Conservation (phyloP, 2,797 vertebrate genomes). For the Hozukius guyotensis region DNA sequence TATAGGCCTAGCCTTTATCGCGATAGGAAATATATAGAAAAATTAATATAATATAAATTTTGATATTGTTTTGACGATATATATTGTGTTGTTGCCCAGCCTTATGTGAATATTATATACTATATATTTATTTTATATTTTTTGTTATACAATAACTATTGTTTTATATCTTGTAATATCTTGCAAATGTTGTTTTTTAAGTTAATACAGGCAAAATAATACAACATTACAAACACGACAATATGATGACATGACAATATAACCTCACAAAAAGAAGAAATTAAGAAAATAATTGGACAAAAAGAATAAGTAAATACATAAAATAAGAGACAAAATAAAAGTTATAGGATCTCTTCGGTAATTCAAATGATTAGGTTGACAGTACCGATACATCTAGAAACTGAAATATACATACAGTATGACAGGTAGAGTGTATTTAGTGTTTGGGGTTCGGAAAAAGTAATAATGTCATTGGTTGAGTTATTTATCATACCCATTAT, state of each 20-base stretch:
- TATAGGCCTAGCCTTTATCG: no score
- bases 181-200: accelerated
- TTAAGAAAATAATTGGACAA: neutral
- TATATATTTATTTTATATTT: no score
- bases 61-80: no score
- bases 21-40: accelerated
- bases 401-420: no score
- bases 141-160: neutral
- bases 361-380: no score
- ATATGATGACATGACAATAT: neutral
- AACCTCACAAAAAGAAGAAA: neutral
- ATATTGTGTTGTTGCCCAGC: no score
- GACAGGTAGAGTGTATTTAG: neutral
- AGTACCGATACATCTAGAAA: no score
- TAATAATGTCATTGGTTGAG: neutral
- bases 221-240: neutral
- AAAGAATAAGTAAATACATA: neutral
- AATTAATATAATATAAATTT: accelerated
- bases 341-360: accelerated
- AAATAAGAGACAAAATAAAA: neutral
- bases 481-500: neutral
- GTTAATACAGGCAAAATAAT: no score
- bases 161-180: no score
- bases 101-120: no score
- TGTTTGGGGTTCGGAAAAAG: neutral